Evolutionary conservation across 2,888 invertebrate species (phyloP), one percentile per base, ranked within the genome.

Genomic region (Blastobasis adustella): DNA sequence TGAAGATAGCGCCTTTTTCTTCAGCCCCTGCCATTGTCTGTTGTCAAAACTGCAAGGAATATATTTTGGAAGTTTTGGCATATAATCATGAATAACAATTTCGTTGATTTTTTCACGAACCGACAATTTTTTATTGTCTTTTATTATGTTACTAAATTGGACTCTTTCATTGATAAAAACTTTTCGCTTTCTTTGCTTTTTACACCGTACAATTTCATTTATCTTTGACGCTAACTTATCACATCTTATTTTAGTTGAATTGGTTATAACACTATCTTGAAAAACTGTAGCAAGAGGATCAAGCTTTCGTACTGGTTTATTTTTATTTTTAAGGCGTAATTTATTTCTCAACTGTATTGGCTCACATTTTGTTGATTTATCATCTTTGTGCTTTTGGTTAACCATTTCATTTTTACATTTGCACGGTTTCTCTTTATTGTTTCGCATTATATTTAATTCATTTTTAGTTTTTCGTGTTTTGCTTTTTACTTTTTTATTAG

Each of bases 1-100:
- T 0, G 81, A 77, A 37, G 73, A 76, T 56, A 71, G 63, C 1
- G 43, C 9, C 49, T 67, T 68, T 10, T 57, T 49, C 5, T 37
- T 23, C 4, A 23, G 41, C 23, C 47, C 43, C 38, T 42, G n/a
- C 49, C 47, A 48, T 9, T 43, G 36, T 23, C 45, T 36, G 10
- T 51, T 37, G 37, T 51, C 54, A 23, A 46, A 39, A 10, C 46
- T 49, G 38, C 37, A 49, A 5, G 49, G 47, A 47, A 7, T 44
- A 10, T 41, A 49, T 36, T 36, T 47, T 8, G 51, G 51, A 36
- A 53, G 49, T 43, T 56, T 42, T 10, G 62, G 60, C 43, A 62
- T 52, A 47, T 52, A 59, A 53, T 68, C 53, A 40, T 60, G 60
- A 49, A 67, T 61, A 40, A 65, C 47, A 45, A 62, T 58, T 57